These are phyloP conservation scores for Patella pellucida DNA, from an alignment of 2,888 invertebrate species.

Conservation along the genomic window DNA sequence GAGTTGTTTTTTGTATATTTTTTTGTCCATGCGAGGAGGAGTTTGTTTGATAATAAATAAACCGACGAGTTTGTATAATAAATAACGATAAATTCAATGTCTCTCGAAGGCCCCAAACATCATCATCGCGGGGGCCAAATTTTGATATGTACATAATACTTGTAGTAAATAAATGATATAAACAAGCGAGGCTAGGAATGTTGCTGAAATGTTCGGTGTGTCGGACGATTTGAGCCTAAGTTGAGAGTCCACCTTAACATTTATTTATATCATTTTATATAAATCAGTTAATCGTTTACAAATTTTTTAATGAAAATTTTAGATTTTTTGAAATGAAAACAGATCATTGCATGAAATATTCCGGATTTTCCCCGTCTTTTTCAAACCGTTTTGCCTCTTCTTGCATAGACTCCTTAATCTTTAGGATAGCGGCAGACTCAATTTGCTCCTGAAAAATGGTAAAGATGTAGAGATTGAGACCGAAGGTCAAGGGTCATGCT, in stretches of 20 bases:
- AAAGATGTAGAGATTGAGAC: slow-evolving; percentile 28
- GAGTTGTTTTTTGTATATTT: not conserved
- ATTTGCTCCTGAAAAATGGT: slow-evolving; percentile 76
- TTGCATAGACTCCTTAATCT: slow-evolving; percentile 99
- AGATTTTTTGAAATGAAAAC: slow-evolving; percentile 16
- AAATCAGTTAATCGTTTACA: not conserved
- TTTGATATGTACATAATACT: slow-evolving; percentile 12
- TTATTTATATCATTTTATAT: not conserved
- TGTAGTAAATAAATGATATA: not conserved
- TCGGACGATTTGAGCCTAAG: slow-evolving; percentile 6
- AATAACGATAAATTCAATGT: not conserved
- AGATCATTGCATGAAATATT: slow-evolving; percentile 63
- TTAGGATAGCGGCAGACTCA: slow-evolving; percentile 99
- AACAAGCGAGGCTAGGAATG: not conserved
- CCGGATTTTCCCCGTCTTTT: slow-evolving; percentile 65
- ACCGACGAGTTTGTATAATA: not conserved
- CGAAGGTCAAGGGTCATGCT: slow-evolving; percentile 11
- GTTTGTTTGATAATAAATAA: slow-evolving; percentile 10
- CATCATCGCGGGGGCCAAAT: not conserved
- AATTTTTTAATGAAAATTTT: not conserved
- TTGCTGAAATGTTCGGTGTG: slow-evolving; percentile 11
- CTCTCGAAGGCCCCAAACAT: too few species aligned
- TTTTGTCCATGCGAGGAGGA: not conserved
- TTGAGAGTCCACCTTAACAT: slow-evolving; percentile 10
- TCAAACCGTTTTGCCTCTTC: slow-evolving; percentile 94